A percentile compares a stretch with the other conserved stretches of the same genome.
These are phyloP conservation scores for Epicauta chinensis DNA, from an alignment of 1,140 invertebrate species.

Conservation along the genomic window DNA sequence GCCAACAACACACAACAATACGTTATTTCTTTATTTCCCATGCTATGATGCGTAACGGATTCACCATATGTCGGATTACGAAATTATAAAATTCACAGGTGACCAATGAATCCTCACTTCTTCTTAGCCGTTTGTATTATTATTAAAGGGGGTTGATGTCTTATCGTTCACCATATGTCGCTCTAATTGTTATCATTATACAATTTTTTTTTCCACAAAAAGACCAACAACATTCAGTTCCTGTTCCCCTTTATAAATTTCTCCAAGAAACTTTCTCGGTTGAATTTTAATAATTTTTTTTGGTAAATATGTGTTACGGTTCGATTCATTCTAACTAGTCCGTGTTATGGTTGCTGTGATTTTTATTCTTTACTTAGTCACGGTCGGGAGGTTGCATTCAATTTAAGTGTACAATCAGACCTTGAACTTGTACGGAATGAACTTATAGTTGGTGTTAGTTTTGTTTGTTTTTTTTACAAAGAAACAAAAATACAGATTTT, in stretches of 20 bases:
- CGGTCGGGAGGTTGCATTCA: slow-evolving; percentile 17
- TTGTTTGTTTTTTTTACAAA: too few species aligned
- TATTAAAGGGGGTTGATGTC: slow-evolving; percentile 11
- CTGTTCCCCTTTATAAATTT: neutral
- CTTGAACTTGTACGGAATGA: slow-evolving; percentile 7
- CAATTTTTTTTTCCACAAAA: neutral
- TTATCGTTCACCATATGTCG: slow-evolving; percentile 19
- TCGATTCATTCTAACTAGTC: slow-evolving; percentile 11
- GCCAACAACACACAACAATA: too few species aligned
- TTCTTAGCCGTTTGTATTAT: slow-evolving; percentile 15
- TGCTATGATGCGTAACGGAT: slow-evolving; percentile 25
- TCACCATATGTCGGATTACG: slow-evolving; percentile 18
- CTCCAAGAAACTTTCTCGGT: too few species aligned
- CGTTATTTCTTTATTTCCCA: slow-evolving; percentile 18
- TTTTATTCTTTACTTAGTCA: slow-evolving; percentile 17
- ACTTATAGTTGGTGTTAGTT: neutral
- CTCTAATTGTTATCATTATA: slow-evolving; percentile 5
- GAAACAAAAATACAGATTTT: too few species aligned
- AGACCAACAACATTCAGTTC: neutral
- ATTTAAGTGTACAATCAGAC: slow-evolving; percentile 15
- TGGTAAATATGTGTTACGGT: slow-evolving; percentile 5
- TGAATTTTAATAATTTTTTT: too few species aligned
- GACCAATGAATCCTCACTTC: slow-evolving; percentile 4
- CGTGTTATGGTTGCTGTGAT: slow-evolving; percentile 13
- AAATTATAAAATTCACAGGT: slow-evolving; percentile 18